phyloP scores from a whole-genome alignment of 2,888 invertebrate species.

The Synergus itoensis region DNA sequence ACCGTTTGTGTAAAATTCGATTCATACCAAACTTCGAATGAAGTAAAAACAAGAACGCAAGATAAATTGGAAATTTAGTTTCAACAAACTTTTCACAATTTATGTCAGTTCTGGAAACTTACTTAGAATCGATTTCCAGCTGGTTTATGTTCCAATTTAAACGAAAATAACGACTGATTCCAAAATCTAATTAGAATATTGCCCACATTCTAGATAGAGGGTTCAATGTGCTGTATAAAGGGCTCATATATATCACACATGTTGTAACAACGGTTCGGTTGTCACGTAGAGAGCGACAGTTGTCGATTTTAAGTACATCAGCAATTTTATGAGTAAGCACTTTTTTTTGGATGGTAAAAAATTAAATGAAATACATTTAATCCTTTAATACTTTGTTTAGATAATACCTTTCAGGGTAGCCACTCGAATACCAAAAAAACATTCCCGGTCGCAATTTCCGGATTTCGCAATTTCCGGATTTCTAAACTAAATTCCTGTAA shows the following conservation, averaged over 20 bases:
- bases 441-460: too few species aligned
- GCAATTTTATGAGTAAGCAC: background rate
- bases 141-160: background rate
- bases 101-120: background rate
- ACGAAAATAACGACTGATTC: background rate
- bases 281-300: background rate
- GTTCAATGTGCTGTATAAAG: background rate
- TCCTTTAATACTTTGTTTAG: too few species aligned
- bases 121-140: slow-evolving; percentile 7
- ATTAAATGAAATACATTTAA: too few species aligned
- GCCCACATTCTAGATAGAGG: background rate
- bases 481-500: background rate
- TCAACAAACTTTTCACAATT: slow-evolving; percentile 27
- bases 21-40: background rate
- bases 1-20: background rate
- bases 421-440: too few species aligned
- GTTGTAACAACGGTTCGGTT: background rate
- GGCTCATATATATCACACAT: background rate
- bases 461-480: too few species aligned
- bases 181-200: background rate
- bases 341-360: background rate
- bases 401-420: too few species aligned
- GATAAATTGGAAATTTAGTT: slow-evolving; percentile 24
- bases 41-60: background rate
- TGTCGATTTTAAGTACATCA: background rate